A percentile compares a stretch with the other conserved stretches of the same genome.
These are phyloP conservation scores for Vanessa cardui DNA, from an alignment of 2,888 invertebrate genomes.

Conservation along the genomic window DNA sequence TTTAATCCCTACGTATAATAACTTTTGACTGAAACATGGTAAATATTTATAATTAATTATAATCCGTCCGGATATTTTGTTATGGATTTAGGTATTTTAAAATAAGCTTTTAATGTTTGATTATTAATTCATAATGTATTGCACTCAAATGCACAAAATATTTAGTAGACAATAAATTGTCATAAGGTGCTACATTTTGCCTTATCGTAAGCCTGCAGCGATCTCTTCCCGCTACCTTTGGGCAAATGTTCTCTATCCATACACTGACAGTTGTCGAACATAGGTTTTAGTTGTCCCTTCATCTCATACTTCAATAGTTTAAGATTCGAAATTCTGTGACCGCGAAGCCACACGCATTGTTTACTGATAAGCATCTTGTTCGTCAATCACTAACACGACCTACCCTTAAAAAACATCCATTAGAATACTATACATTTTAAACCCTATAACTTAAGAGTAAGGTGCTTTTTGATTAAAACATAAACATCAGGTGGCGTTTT, in stretches of 20 bases:
- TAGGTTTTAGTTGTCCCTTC: conserved; percentile 46
- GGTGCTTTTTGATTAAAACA: conserved; percentile 18
- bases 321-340: conserved; percentile 52
- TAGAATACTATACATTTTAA: conserved; percentile 25
- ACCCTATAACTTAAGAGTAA: conserved; percentile 6
- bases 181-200: no score
- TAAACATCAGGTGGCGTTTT: conserved; percentile 50
- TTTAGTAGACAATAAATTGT: no score
- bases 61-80: no score
- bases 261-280: conserved; percentile 12
- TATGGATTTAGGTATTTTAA: no score
- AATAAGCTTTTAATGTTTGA: no score
- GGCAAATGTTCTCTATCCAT: conserved; percentile 1
- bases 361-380: conserved; percentile 71
- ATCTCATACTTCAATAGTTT: conserved; percentile 58
- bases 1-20: background rate
- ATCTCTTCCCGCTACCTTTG: no score
- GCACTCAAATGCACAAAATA: no score
- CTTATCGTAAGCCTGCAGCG: no score
- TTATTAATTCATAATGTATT: background rate
- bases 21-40: background rate
- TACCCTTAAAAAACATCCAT: conserved; percentile 34
- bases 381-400: conserved; percentile 61
- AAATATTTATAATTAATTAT: no score
- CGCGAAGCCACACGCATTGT: conserved; percentile 74